These are phyloP conservation scores for Lampris megalopsis DNA, from an alignment of 2,113 vertebrate species.

Conservation along the genomic window DNA sequence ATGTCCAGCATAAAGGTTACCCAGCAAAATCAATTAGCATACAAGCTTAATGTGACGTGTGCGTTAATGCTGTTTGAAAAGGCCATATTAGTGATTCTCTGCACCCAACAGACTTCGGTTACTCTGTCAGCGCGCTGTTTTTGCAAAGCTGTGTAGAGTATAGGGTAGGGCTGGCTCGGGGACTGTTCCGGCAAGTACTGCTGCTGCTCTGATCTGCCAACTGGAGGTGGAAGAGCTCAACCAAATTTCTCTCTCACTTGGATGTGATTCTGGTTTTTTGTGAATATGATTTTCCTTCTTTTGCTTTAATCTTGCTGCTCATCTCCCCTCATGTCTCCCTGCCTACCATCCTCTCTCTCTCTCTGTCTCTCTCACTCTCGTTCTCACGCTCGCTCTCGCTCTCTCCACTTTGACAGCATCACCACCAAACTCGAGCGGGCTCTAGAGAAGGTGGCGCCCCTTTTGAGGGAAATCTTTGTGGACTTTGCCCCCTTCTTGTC, in stretches of 20 bases:
- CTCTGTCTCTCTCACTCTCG: conserved; percentile 6
- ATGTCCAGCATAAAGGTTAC: too few relatives aligned
- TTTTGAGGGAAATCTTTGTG: conserved; percentile 97
- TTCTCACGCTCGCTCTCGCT: conserved; percentile 1
- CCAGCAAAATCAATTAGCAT: too few relatives aligned
- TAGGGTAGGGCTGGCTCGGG: background rate
- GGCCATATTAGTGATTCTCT: conserved; percentile 10
- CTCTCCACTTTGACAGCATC: conserved; percentile 85
- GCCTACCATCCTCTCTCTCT: background rate
- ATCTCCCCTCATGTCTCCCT: background rate
- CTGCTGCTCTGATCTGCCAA: conserved; percentile 15
- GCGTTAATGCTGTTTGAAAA: background rate
- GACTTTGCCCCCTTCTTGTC: conserved; percentile 98
- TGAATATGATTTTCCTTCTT: background rate
- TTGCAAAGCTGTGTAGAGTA: conserved; percentile 18
- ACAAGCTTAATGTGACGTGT: background rate
- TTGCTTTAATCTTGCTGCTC: conserved; percentile 13
- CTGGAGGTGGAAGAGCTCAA: conserved; percentile 9
- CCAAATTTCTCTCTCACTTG: conserved; percentile 1
- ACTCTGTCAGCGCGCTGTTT: conserved; percentile 19
- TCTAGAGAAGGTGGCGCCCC: conserved; percentile 96
- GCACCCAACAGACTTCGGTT: conserved; percentile 16
- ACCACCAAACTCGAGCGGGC: conserved; percentile 97
- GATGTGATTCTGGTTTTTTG: conserved; percentile 7
- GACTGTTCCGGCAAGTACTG: background rate